Evolutionary conservation across 2,888 invertebrate species (phyloP), one percentile per base, ranked within the genome.

Genomic region (Campoplex capitator): DNA sequence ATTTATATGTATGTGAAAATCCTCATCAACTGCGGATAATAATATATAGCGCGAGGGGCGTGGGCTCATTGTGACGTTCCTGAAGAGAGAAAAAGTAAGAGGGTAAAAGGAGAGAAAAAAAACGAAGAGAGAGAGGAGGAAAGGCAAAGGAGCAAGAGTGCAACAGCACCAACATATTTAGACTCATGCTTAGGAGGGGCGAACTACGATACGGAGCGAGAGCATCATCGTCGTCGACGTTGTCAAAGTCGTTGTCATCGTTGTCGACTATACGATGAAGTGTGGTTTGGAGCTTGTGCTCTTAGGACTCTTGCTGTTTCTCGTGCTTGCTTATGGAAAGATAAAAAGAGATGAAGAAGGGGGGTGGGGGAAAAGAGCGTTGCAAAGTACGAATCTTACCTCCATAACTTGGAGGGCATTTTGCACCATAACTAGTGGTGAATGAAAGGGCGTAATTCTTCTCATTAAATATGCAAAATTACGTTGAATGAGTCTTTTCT

Each of bases 1-100:
- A 65, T 75, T 42, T 62, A 62, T 62, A 62, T 62, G 6, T 62
- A 13, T 32, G 58, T 62, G 16, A 62, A 62, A 28, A 28, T 54
- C 32, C 68, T 81, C 80, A 76, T 62, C 82, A 83, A 58, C 75
- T 65, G 56, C 86, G 86, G 84, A 78, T 80, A 84, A 84, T 81
- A 73, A 67, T 70, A 65, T 78, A 78, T 65, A 74, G 73, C n/a
- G 56, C 48, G 54, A 16, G 48, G 67, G 70, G 48, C 68, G 73
- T 77, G 77, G 58, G 86, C 73, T 80, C 86, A 86, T 86, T 86
- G 84, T 86, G 84, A 67, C 67, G 77, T 51, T 83, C 62, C 56
- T 42, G 48, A 75, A 70, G 71, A 56, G 71, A 56, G 78, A 70
- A 70, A 54, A 54, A 23, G 35, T 13, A 68, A 45, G 45, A 45